Percentiles rank a stretch among this genome's conserved stretches.
Conservation (phyloP, 2,113 vertebrate genomes). For the Ardeotis arabs region DNA sequence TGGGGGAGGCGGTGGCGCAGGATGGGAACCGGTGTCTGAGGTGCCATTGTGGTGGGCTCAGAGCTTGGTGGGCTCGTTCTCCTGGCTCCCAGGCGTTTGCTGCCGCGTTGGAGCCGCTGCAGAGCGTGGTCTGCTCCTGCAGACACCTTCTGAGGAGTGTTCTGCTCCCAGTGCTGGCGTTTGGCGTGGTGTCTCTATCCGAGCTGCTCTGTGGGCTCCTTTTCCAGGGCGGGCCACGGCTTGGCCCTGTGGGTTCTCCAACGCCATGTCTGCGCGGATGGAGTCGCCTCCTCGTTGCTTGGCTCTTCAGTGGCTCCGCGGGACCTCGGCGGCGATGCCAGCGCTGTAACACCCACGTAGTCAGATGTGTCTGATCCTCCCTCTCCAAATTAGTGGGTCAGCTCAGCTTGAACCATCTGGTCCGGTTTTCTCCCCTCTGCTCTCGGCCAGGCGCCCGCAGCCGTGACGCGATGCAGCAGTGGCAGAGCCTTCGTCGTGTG, state of each 20-base stretch:
- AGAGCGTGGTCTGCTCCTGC: background rate
- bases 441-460: background rate
- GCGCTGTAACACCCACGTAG: background rate
- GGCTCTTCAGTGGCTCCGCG: background rate
- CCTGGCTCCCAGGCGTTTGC: rapidly evolving
- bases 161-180: background rate
- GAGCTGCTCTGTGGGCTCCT: background rate
- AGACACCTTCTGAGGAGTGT: background rate
- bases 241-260: background rate
- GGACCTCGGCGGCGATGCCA: background rate
- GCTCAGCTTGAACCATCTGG: slow-evolving; percentile 61
- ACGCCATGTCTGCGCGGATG: background rate
- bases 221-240: background rate
- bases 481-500: background rate
- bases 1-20: background rate
- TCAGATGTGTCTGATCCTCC: background rate
- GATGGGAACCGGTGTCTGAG: rapidly evolving
- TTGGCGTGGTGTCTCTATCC: background rate
- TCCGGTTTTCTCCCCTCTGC: background rate
- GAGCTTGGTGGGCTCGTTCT: background rate
- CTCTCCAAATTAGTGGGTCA: slow-evolving; percentile 11
- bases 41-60: background rate
- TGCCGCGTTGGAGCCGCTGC: background rate
- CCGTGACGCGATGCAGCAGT: background rate
- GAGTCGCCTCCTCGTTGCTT: background rate